A percentile compares a stretch with the other conserved stretches of the same genome.
Evolutionary conservation across 1,140 invertebrate species (phyloP).

Genomic region (Temnothorax longispinosus): DNA sequence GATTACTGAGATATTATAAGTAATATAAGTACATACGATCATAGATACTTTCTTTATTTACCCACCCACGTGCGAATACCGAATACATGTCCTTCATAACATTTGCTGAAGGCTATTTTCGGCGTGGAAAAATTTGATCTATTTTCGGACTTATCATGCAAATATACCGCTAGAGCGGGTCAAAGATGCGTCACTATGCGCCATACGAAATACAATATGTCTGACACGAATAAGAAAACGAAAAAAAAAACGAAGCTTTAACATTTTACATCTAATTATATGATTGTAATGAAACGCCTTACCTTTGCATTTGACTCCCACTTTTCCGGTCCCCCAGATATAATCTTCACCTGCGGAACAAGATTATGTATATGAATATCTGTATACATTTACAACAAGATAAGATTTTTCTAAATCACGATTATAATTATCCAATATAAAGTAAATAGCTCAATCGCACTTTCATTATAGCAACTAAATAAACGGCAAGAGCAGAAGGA

Average conservation of each 20-base stretch:
- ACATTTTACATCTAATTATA: slow-evolving; percentile 7
- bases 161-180: not conserved
- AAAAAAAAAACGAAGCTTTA: not conserved
- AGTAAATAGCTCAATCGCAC: not conserved
- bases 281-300: slow-evolving; percentile 65
- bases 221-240: slow-evolving; percentile 42
- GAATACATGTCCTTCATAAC: not conserved
- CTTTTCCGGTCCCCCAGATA: slow-evolving; percentile 88
- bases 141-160: slow-evolving; percentile 4
- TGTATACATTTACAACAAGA: not conserved
- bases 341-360: slow-evolving; percentile 87
- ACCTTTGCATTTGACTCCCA: slow-evolving; percentile 87
- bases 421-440: not conserved
- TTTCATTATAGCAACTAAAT: not conserved
- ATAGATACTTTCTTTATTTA: not conserved
- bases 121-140: not conserved
- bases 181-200: not conserved
- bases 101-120: not conserved
- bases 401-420: not conserved
- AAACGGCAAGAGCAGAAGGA: not conserved
- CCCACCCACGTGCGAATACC: not conserved
- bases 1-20: not conserved
- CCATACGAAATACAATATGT: not conserved
- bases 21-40: not conserved
- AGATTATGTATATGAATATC: not conserved